Base-by-base conservation (phyloP, 2,797 vertebrate species). In the Sebastes itinus region DNA sequence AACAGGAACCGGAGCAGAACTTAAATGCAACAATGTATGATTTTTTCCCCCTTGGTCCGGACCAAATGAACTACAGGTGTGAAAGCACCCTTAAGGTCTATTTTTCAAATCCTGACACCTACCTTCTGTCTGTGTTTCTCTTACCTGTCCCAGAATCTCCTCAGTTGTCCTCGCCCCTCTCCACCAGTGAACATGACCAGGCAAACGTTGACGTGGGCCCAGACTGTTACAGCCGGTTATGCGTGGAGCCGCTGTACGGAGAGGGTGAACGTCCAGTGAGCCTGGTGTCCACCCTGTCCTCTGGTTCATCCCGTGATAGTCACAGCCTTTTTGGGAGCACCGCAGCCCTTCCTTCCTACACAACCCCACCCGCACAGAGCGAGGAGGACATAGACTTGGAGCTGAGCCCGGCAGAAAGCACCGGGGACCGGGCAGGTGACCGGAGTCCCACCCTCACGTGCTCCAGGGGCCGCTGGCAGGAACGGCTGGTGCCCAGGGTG, bases 251-350 rank as follows among this genome's bases (percentile, higher is more conserved):
- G 20, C 88, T 91, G 30, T 93, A 95, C 25, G 92, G 94, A 35
- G 95, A 96, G 71, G 92, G 95, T 6, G 94, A 96, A 54, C 95
- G 95, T 42, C 96, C 97, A 0, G 88, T 96, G 88, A 98, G 96
- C 87, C 80, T 92, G 1, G 93, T 94, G 78, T 96, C 97, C 74
- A 95, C 90, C 16, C 91, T 96, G 2, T 97, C 97, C 0, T 97
- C 97, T 0, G 94, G 94, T 23, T 98, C 97, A 0, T 97, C 96
- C 10, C 88, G 93, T 1, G 97, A 97, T 75, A 79, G 94, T 76
- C 88, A 22, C 7, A 88, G 95, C 92, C 95, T 97, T 89, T 97
- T 96, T 67, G 96, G 96, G 42, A 94, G 95, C 81, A 92, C 92
- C 0, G 82, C 79, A 7, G 81, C 91, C 1, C 91, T 94, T 67